Evolutionary conservation across 2,888 invertebrate genomes (phyloP), one percentile per base, ranked within the genome.

Genomic region (Luperina nickerlii): DNA sequence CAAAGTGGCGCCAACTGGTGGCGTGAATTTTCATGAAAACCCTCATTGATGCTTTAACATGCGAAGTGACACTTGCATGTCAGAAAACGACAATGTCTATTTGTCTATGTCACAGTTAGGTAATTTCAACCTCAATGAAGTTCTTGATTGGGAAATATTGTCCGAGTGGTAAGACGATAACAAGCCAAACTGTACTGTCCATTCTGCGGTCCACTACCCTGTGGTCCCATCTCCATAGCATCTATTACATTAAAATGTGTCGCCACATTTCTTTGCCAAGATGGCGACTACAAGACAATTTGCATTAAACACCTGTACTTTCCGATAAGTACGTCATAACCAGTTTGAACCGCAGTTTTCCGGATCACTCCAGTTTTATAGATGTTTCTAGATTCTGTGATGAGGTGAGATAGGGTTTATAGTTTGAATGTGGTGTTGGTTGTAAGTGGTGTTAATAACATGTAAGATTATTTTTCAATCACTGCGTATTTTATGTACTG

Each of bases 201-300:
- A 7, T 32, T 83, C 85, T 74, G 15, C 24, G 27, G 0, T 1
- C 0, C 15, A 45, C 38, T 66, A 57, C 18, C 72, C 79, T 82
- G 62, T 77, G 67, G 1, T 2, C 27, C 51, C 8, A n/a, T 20
- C n/a, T 42, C 11, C 63, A 45, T 38, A 70, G 60, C 69, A 83
- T 84, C 45, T 70, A 82, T 82, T 76, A 80, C 68, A 82, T 86
- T 90, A 86, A 83, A 82, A 90, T 82, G 83, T 80, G 81, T 88
- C 72, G 38, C 38, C 63, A 60, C 75, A 73, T 73, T 42, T 78
- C 76, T 48, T 85, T 79, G 73, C n/a, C n/a, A 80, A 73, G 51
- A 78, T 69, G 66, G 78, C 51, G 62, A 45, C 66, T 76, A 82
- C 80, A 88, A 24, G 76, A 60, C 63, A 74, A 67, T 84, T 86